Percentiles rank a stretch among this genome's conserved stretches.
These are phyloP conservation scores for Pyralis farinalis DNA, from an alignment of 2,888 invertebrate genomes.

Conservation along the genomic window DNA sequence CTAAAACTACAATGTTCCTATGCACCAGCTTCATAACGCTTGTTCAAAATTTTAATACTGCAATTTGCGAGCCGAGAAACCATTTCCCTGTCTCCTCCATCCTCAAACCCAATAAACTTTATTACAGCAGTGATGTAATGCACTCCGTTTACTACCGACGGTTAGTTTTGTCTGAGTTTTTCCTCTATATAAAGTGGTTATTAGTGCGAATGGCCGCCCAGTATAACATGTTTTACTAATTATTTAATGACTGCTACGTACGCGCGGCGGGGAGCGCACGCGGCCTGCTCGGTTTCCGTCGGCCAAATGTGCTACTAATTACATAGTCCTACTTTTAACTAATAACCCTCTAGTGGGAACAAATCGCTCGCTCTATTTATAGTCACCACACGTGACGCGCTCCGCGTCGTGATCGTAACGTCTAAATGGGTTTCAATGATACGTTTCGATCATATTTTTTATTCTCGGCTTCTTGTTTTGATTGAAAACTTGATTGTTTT, in stretches of 20 bases:
- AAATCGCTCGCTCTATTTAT: conserved; percentile 54
- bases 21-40: conserved; percentile 47
- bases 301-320: conserved; percentile 63
- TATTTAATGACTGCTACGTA: conserved; percentile 41
- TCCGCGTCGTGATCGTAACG: background rate
- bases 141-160: conserved; percentile 25
- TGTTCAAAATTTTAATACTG: conserved; percentile 59
- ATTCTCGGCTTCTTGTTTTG: conserved; percentile 7
- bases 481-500: conserved; percentile 12
- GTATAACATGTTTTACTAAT: conserved; percentile 43
- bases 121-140: conserved; percentile 36
- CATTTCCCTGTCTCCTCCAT: conserved; percentile 24
- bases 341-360: conserved; percentile 51
- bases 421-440: background rate
- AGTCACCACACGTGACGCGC: conserved; percentile 28
- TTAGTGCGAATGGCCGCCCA: conserved; percentile 33
- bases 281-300: conserved; percentile 33
- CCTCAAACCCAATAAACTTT: conserved; percentile 23
- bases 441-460: conserved; percentile 6
- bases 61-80: conserved; percentile 49
- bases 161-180: conserved; percentile 36
- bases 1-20: conserved; percentile 52
- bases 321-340: conserved; percentile 56
- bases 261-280: conserved; percentile 23
- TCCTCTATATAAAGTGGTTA: conserved; percentile 23